phyloP scores from a whole-genome alignment of 2,113 vertebrate species.

The Rhabdomys dilectus region DNA sequence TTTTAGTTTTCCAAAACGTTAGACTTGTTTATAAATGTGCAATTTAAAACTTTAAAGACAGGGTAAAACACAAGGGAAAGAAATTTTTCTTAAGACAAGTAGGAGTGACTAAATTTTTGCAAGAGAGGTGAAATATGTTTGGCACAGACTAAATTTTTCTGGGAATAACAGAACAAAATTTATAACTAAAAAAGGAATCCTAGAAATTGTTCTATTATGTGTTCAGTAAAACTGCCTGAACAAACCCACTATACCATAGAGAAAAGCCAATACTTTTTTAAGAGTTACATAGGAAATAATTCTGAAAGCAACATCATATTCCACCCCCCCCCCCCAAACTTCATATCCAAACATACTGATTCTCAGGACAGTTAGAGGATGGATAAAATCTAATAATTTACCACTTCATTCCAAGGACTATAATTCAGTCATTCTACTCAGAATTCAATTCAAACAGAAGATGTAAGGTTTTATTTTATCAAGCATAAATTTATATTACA shows the following conservation, averaged over 20 bases:
- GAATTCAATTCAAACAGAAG: constrained; percentile 57
- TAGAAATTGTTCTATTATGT: constrained; percentile 38
- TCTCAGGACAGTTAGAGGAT: constrained; percentile 44
- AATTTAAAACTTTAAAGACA: constrained; percentile 52
- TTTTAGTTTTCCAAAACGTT: constrained; percentile 54
- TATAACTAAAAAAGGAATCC: constrained; percentile 26
- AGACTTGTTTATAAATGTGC: not conserved
- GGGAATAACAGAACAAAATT: constrained; percentile 25
- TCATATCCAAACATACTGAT: not conserved
- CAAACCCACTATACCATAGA: not conserved
- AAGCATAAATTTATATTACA: constrained; percentile 64
- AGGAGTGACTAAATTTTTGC: not conserved
- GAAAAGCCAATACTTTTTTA: constrained; percentile 50
- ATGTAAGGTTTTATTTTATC: constrained; percentile 35
- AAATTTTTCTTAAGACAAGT: constrained; percentile 44
- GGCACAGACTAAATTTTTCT: not conserved
- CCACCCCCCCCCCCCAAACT: not conserved
- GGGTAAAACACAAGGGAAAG: not conserved
- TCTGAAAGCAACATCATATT: constrained; percentile 62
- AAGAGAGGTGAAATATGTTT: not conserved
- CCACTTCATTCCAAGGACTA: constrained; percentile 39
- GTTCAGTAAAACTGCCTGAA: constrained; percentile 45
- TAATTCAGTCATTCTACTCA: constrained; percentile 64
- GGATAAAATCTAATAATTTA: constrained; percentile 68
- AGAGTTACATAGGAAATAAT: constrained; percentile 64